phyloP scores from a whole-genome alignment of 2,113 vertebrate genomes.

The Nibea coibor region DNA sequence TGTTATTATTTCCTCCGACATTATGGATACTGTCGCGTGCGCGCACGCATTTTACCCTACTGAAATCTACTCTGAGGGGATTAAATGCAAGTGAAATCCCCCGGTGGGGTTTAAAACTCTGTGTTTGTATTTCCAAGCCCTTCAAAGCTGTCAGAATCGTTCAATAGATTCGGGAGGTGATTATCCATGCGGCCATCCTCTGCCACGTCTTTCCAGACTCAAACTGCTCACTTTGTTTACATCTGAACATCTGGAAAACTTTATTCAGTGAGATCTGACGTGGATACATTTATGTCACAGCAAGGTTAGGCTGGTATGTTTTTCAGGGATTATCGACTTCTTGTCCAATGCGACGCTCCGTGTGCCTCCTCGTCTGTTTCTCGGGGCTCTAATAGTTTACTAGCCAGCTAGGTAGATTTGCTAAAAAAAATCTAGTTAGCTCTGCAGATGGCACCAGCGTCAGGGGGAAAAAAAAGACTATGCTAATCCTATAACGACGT shows the following conservation, averaged over 20 bases:
- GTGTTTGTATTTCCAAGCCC: conserved; percentile 48
- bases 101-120: conserved; percentile 52
- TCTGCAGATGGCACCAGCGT: background rate
- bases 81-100: conserved; percentile 52
- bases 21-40: conserved; percentile 13
- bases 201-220: conserved; percentile 18
- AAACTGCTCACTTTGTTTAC: conserved; percentile 29
- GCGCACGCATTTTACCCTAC: conserved; percentile 9
- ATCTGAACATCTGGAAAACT: background rate
- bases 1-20: conserved; percentile 14
- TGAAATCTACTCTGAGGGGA: conserved; percentile 47
- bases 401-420: background rate
- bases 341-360: background rate
- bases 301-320: background rate
- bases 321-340: background rate
- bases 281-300: background rate
- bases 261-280: background rate
- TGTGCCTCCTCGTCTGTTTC: background rate
- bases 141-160: conserved; percentile 44
- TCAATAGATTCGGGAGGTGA: conserved; percentile 37
- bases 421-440: conserved; percentile 15
- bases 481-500: background rate
- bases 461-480: background rate
- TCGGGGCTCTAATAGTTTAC: background rate
- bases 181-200: conserved; percentile 36